Base-by-base conservation (phyloP, 1,140 invertebrate genomes). In the Drosophila nebulosa region DNA sequence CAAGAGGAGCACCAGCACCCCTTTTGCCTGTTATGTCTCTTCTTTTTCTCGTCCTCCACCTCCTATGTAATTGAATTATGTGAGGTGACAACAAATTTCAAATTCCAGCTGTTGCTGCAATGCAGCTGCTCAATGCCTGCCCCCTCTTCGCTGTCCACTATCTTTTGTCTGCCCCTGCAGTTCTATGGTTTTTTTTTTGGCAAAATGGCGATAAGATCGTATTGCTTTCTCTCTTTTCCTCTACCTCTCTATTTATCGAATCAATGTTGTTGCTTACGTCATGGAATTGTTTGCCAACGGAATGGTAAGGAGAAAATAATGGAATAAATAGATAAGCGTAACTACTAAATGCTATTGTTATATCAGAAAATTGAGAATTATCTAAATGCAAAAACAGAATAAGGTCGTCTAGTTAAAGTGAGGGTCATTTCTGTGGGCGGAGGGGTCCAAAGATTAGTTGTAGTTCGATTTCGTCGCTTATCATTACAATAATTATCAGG, bases 181-280 rank as follows among this genome's bases (percentile, higher is more conserved):
- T 74, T 74, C 36, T 74, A 74, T 74, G 71, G 71, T 24, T 74
- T 74, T 35, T 24, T 74, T 74, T 35, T 74, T 55, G 53, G 30
- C 42, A 59, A 57, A 69, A 30, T 58, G 68, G 50, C 60, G 81
- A 86, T 81, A 85, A 74, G 74, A 81, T 81, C 81, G 42, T 71
- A 63, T 78, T 67, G 67, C 58, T 46, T 1, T 30, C 7, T 30
- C 27, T 30, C 27, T 30, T 9, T 9, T 6, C 10, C 5, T 27
- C 26, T 7, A 5, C 7, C 6, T 1, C 7, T 27, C 9, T 42
- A 2, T 39, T 69, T 78, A 76, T 73, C 69, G 42, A 62, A 64
- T 74, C 16, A 21, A 21, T 16, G 21, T 4, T 10, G 57, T 4
- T n/a, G 57, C 60, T 78, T 71, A 86, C 74, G 74, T 88, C 83